These are phyloP conservation scores for Pyrocoelia pectoralis DNA, from an alignment of 2,888 invertebrate genomes.

Conservation along the genomic window DNA sequence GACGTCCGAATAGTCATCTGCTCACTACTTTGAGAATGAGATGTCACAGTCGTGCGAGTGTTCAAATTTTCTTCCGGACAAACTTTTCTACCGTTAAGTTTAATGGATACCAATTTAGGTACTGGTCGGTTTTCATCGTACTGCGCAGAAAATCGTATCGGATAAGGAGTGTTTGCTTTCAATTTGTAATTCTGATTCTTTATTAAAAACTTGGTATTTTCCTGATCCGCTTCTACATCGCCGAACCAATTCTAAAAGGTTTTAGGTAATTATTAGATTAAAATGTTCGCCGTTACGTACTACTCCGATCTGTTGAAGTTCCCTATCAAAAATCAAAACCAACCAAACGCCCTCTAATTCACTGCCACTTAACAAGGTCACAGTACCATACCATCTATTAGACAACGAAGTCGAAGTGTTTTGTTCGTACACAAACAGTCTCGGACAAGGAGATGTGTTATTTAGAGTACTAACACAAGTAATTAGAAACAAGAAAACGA, in stretches of 20 bases:
- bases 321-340: constrained; percentile 58
- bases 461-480: neutral
- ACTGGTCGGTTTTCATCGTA: constrained; percentile 61
- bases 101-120: constrained; percentile 62
- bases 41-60: neutral
- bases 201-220: constrained; percentile 65
- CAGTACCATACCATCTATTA: constrained; percentile 69
- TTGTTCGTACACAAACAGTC: constrained; percentile 65
- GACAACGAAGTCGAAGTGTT: constrained; percentile 63
- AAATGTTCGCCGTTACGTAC: too few relatives aligned
- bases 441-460: constrained; percentile 63
- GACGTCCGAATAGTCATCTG: too few relatives aligned
- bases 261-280: neutral
- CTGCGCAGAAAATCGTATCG: constrained; percentile 68
- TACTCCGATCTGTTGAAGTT: constrained; percentile 31
- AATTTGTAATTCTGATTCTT: constrained; percentile 65
- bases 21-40: too few relatives aligned
- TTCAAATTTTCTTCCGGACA: constrained; percentile 58
- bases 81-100: constrained; percentile 67
- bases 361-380: constrained; percentile 63
- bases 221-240: constrained; percentile 64
- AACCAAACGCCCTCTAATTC: constrained; percentile 62
- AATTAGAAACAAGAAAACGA: neutral
- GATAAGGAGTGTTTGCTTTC: constrained; percentile 64
- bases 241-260: constrained; percentile 65